phyloP scores from a whole-genome alignment of 1,140 invertebrate species.

The Plectrocnemia conspersa region DNA sequence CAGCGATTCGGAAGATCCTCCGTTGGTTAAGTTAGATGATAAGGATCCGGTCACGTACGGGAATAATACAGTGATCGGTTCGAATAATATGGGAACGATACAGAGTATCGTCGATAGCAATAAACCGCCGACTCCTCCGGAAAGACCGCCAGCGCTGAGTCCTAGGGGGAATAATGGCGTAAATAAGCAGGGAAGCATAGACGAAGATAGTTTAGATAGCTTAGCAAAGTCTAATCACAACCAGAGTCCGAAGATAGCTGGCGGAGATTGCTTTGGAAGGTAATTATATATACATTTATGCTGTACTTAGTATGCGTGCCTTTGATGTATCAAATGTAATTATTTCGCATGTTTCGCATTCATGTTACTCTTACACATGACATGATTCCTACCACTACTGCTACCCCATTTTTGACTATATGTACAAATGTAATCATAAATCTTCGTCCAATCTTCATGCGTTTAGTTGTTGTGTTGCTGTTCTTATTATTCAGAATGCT shows the following conservation, averaged over 20 bases:
- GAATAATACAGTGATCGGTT: neutral
- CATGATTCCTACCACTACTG: too few relatives aligned
- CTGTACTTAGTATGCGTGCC: too few relatives aligned
- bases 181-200: constrained; percentile 9
- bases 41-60: neutral
- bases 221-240: constrained; percentile 5
- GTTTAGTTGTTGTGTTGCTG: too few relatives aligned
- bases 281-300: neutral
- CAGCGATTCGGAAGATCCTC: constrained; percentile 24
- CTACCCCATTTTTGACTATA: too few relatives aligned
- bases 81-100: neutral
- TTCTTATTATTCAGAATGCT: too few relatives aligned
- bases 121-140: constrained; percentile 18
- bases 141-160: constrained; percentile 23
- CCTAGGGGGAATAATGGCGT: constrained; percentile 7
- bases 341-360: too few relatives aligned
- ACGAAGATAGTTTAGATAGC: neutral
- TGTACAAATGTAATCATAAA: too few relatives aligned
- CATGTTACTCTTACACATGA: too few relatives aligned
- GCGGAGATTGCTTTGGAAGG: neutral
- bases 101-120: neutral
- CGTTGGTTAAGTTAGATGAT: constrained; percentile 11
- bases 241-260: constrained; percentile 15
- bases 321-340: too few relatives aligned
- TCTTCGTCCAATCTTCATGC: too few relatives aligned